These are phyloP conservation scores for Octonoba sinensis DNA, from an alignment of 2,888 invertebrate species.

Conservation along the genomic window DNA sequence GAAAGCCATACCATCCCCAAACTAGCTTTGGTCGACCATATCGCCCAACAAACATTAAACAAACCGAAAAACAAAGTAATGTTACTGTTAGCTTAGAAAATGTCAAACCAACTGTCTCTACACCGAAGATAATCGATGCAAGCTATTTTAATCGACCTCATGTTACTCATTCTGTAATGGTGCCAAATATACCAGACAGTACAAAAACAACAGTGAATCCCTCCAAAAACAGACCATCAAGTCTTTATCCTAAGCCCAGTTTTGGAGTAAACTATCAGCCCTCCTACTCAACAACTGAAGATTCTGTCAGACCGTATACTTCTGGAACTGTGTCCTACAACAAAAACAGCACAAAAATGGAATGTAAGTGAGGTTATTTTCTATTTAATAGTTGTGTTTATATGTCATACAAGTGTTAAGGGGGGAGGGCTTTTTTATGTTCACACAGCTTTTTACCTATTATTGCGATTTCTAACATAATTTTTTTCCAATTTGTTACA, in stretches of 20 bases:
- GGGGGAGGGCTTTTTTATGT: neutral
- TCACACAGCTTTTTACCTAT: too few relatives aligned
- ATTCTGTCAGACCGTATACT: conserved; percentile 28
- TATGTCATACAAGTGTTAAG: neutral
- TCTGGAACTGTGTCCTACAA: conserved; percentile 26
- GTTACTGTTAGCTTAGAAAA: neutral
- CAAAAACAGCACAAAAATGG: conserved; percentile 47
- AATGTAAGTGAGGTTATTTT: conserved; percentile 39
- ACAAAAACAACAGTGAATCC: too few relatives aligned
- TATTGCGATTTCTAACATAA: too few relatives aligned
- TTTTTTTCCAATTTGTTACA: conserved; percentile 70
- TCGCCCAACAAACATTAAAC: neutral
- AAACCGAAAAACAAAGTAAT: neutral
- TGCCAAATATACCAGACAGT: too few relatives aligned
- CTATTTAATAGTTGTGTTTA: neutral
- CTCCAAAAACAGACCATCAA: conserved; percentile 10
- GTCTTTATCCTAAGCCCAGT: conserved; percentile 31
- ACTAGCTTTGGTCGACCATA: conserved; percentile 44
- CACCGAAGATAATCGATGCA: neutral
- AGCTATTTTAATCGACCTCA: too few relatives aligned
- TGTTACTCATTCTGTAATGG: too few relatives aligned
- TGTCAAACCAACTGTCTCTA: neutral
- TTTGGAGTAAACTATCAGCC: conserved; percentile 2
- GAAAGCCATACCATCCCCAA: conserved; percentile 19
- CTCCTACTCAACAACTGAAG: conserved; percentile 3